A percentile compares a stretch with the other conserved stretches of the same genome.
Conservation (phyloP, 2,888 invertebrate genomes). For the Lasioglossum lativentre region DNA sequence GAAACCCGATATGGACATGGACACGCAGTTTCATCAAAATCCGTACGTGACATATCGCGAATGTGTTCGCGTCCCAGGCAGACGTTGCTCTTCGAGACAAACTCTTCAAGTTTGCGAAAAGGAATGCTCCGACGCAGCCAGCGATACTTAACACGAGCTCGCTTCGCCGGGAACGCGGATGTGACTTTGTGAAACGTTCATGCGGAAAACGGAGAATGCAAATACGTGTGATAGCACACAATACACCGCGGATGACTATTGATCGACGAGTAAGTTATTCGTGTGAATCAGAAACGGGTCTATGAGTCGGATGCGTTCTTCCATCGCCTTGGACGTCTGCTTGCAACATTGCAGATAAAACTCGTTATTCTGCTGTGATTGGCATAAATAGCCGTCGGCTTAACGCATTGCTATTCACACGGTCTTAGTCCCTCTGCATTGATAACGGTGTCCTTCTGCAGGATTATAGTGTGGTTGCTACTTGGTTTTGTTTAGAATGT, state of each 20-base stretch:
- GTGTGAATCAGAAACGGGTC: conserved; percentile 8
- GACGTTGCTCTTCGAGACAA: background rate
- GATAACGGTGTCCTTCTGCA: background rate
- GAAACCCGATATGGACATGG: background rate
- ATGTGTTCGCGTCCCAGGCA: background rate
- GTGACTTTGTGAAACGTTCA: conserved; percentile 12
- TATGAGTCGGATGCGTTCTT: background rate
- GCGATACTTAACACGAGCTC: conserved; percentile 6
- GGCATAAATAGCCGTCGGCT: background rate
- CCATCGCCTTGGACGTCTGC: background rate
- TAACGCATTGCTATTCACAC: background rate
- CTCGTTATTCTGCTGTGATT: background rate
- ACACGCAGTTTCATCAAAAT: conserved; percentile 7
- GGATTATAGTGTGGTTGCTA: background rate
- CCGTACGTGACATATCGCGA: conserved; percentile 5
- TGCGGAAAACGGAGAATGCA: conserved; percentile 14
- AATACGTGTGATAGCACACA: conserved; percentile 7
- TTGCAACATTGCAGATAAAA: background rate
- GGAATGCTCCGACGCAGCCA: conserved; percentile 5
- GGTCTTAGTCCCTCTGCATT: background rate
- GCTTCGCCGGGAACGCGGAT: conserved; percentile 11
- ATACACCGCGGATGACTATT: conserved; percentile 1
- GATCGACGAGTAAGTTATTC: conserved; percentile 3
- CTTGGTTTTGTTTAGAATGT: background rate
- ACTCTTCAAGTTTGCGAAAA: conserved; percentile 7